A percentile compares a stretch with the other conserved stretches of the same genome.
Evolutionary conservation across 2,113 vertebrate genomes (phyloP).

Genomic region (Anarhynchus alexandrinus): DNA sequence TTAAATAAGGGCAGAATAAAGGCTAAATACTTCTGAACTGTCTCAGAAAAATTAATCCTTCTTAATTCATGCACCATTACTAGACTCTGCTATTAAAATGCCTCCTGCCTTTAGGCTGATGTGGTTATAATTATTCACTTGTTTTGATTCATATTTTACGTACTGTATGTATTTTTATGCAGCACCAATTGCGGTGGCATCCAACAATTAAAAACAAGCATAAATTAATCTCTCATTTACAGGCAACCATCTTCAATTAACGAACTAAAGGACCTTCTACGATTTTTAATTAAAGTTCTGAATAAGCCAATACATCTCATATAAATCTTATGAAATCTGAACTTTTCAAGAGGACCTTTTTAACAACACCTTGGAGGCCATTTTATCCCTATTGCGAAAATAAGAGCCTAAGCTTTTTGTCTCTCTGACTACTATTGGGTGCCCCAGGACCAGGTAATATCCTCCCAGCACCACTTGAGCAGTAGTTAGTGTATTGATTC

Average conservation of each 20-base stretch:
- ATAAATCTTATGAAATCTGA: not conserved
- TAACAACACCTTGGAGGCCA: not conserved
- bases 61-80: constrained; percentile 59
- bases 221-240: constrained; percentile 52
- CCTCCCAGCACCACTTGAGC: not conserved
- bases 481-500: not conserved
- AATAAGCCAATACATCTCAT: not conserved
- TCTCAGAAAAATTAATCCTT: constrained; percentile 54
- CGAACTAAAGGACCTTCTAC: constrained; percentile 10
- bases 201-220: constrained; percentile 56
- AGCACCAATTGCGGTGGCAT: not conserved
- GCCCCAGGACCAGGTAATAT: not conserved
- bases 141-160: constrained; percentile 54
- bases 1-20: constrained; percentile 56
- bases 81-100: constrained; percentile 41
- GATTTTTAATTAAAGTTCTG: constrained; percentile 49
- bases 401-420: not conserved
- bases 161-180: constrained; percentile 20
- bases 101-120: constrained; percentile 45
- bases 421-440: not conserved
- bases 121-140: constrained; percentile 51
- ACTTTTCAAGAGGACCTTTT: constrained; percentile 11
- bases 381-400: not conserved
- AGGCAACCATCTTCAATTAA: constrained; percentile 38
- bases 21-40: constrained; percentile 57